phyloP scores from a whole-genome alignment of 2,888 invertebrate species.

The Actias luna region DNA sequence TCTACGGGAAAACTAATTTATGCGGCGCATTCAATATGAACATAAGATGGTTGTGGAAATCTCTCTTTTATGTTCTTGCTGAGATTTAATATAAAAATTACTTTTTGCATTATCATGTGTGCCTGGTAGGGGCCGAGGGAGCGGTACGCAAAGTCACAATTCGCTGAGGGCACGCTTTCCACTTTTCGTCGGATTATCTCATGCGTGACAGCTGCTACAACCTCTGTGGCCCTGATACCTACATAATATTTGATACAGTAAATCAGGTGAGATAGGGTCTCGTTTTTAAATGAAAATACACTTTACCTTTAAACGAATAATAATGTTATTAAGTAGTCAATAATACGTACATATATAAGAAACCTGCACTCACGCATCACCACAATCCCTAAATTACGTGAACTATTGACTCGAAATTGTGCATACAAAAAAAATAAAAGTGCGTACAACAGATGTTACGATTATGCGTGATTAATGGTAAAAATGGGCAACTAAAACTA shows the following conservation, averaged over 20 bases:
- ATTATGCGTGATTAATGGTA: no score
- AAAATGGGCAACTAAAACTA: no score
- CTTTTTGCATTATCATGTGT: slow-evolving; percentile 75
- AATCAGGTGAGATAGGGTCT: slow-evolving; percentile 14
- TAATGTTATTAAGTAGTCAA: no score
- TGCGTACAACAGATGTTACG: no score
- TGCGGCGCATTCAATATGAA: slow-evolving; percentile 64
- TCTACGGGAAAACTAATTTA: slow-evolving; percentile 79
- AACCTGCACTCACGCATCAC: no score
- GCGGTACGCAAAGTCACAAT: slow-evolving; percentile 53
- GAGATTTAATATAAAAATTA: slow-evolving; percentile 80
- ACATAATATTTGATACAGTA: slow-evolving; percentile 33
- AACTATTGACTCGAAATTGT: no score
- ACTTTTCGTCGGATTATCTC: slow-evolving; percentile 65
- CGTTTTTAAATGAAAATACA: background rate
- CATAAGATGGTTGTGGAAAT: slow-evolving; percentile 59
- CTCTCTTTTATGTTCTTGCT: slow-evolving; percentile 76
- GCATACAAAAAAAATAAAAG: no score
- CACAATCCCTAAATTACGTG: no score
- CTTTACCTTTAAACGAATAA: no score
- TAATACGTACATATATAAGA: no score
- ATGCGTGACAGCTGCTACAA: slow-evolving; percentile 71
- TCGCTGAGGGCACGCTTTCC: slow-evolving; percentile 55
- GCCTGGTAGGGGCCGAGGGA: slow-evolving; percentile 58
- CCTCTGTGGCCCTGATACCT: slow-evolving; percentile 50